A percentile compares a stretch with the other conserved stretches of the same genome.
Evolutionary conservation across 2,888 invertebrate genomes (phyloP).

Genomic region (Chymomyza caudatula): DNA sequence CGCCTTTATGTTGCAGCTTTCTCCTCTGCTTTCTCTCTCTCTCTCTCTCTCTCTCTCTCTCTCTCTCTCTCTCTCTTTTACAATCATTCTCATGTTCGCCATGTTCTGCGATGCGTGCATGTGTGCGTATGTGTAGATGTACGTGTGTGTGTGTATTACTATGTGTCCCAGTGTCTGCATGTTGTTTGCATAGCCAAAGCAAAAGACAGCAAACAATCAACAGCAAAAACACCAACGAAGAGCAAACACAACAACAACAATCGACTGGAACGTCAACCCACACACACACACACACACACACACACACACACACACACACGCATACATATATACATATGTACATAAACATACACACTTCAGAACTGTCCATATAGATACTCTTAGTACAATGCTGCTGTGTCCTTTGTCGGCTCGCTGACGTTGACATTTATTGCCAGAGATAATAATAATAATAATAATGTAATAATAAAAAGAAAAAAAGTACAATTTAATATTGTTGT

Average conservation of each 20-base stretch:
- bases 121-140: background rate
- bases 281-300: conserved; percentile 19
- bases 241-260: conserved; percentile 22
- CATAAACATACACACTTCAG: conserved; percentile 3
- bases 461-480: conserved; percentile 63
- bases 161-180: background rate
- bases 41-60: conserved; percentile 1
- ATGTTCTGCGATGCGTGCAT: conserved; percentile 27
- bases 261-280: conserved; percentile 27
- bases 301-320: conserved; percentile 14
- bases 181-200: conserved; percentile 52
- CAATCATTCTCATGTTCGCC: conserved; percentile 31
- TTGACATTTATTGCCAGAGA: conserved; percentile 74
- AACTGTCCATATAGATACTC: background rate
- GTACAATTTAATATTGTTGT: conserved; percentile 73
- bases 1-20: background rate
- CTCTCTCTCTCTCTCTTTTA: conserved; percentile 27
- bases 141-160: too few species aligned
- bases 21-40: background rate
- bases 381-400: conserved; percentile 41
- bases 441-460: conserved; percentile 74
- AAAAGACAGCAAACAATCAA: conserved; percentile 45
- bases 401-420: conserved; percentile 70
- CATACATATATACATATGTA: conserved; percentile 29
- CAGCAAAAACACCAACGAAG: conserved; percentile 22